phyloP scores from a whole-genome alignment of 1,140 invertebrate genomes.

The Ladona fulva region DNA sequence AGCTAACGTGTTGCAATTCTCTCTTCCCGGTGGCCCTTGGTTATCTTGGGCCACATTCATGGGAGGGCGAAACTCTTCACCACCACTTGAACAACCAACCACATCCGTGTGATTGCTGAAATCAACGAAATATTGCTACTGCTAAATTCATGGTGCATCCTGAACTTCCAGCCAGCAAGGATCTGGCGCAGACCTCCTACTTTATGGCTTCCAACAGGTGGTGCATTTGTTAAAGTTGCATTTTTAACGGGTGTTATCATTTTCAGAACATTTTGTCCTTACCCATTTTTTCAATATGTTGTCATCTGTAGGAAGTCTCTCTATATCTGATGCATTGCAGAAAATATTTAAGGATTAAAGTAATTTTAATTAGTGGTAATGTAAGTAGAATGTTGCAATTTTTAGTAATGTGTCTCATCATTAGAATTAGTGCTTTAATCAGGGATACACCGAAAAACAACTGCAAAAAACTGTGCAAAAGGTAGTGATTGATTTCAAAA shows the following conservation, averaged over 20 bases:
- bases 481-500: too few species aligned
- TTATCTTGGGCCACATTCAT: conserved; percentile 13
- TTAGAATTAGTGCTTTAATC: too few species aligned
- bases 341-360: too few species aligned
- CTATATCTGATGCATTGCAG: too few species aligned
- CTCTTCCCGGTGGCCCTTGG: conserved; percentile 21
- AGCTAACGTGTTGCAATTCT: conserved; percentile 11
- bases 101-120: not conserved
- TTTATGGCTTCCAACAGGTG: conserved; percentile 96
- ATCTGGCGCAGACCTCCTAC: conserved; percentile 93
- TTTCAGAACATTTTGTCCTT: conserved; percentile 16
- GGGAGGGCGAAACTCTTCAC: conserved; percentile 19
- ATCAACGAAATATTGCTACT: conserved; percentile 13
- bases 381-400: too few species aligned
- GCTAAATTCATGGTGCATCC: not conserved
- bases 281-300: conserved; percentile 28
- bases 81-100: not conserved
- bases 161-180: conserved; percentile 70
- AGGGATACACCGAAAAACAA: too few species aligned
- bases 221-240: conserved; percentile 1
- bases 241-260: not conserved
- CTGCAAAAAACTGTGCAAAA: too few species aligned
- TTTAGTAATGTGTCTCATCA: too few species aligned
- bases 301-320: not conserved
- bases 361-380: too few species aligned